A percentile compares a stretch with the other conserved stretches of the same genome.
Conservation (phyloP, 2,113 vertebrate genomes). For the Calyptomena viridis region DNA sequence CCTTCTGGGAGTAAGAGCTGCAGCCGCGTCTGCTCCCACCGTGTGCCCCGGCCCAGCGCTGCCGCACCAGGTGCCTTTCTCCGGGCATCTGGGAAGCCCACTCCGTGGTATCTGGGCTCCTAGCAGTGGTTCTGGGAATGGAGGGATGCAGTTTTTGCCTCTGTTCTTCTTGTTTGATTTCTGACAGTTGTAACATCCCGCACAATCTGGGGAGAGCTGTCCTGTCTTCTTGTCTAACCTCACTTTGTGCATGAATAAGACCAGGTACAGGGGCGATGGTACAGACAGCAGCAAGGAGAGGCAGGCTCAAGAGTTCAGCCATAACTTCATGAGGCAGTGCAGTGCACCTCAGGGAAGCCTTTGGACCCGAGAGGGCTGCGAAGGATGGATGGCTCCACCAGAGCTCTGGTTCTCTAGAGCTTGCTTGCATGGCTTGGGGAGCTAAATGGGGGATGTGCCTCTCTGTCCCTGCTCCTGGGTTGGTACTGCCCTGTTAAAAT, state of each 20-base stretch:
- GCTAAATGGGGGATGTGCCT: not conserved
- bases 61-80: not conserved
- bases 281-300: not conserved
- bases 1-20: not conserved
- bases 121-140: rapidly evolving
- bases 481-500: not conserved
- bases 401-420: not conserved
- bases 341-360: not conserved
- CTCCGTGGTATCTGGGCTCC: not conserved
- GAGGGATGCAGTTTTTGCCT: not conserved
- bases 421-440: not conserved
- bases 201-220: not conserved
- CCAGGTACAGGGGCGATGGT: not conserved
- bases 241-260: not conserved
- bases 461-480: not conserved
- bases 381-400: not conserved
- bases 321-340: not conserved
- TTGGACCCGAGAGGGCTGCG: not conserved
- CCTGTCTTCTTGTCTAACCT: not conserved
- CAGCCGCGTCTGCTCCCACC: not conserved
- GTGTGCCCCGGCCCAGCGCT: not conserved
- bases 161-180: not conserved
- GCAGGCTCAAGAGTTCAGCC: not conserved
- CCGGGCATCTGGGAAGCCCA: not conserved
- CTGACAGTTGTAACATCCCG: not conserved